Base-by-base conservation (phyloP, 2,113 vertebrate genomes). In the Ciconia stormi region DNA sequence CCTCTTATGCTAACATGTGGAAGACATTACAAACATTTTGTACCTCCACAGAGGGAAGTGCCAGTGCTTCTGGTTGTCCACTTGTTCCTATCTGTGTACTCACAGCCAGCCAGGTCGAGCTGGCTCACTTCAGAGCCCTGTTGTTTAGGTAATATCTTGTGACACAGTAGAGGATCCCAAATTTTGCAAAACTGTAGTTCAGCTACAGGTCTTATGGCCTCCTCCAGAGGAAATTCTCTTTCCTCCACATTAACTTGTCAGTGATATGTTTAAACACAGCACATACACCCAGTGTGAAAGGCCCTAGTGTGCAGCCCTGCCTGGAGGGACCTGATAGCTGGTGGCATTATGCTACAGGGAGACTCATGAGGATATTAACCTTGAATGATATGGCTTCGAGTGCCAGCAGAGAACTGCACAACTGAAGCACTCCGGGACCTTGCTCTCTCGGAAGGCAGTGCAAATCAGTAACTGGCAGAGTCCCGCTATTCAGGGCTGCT, bases 371-470 rank as follows among this genome's bases (percentile, higher is more conserved):
- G 13, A n/a, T 40, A 22, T 8, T 1, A 3, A 40, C 78, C 34
- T 65, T 27, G 66, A 61, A 34, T 2, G 7, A 27, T 22, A 25
- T 2, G 40, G 36, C 32, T 82, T 15, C 0, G 0, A 16, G 32
- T 10, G 38, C 12, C 63, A 66, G 67, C 62, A 49, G 58, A 69
- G 40, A 65, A 38, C 1, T n/a, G 73, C 53, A 56, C 18, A 47
- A 15, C 21, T 6, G 22, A 26, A 84, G 36, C 38, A 40, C 23
- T 11, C 13, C 1, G 17, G 26, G 42, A 82, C 19, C 49, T 16
- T 10, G 8, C 3, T 38, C 5, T 47, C 38, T 36, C n/a, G 50
- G 76, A 87, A 49, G 42, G 32, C 49, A 74, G 27, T 6, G 2
- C 38, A 76, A 23, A 72, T 17, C 55, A 38, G 23, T 19, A 46